phyloP scores from a whole-genome alignment of 2,888 invertebrate genomes.

The Cryptophagus acutangulus region DNA sequence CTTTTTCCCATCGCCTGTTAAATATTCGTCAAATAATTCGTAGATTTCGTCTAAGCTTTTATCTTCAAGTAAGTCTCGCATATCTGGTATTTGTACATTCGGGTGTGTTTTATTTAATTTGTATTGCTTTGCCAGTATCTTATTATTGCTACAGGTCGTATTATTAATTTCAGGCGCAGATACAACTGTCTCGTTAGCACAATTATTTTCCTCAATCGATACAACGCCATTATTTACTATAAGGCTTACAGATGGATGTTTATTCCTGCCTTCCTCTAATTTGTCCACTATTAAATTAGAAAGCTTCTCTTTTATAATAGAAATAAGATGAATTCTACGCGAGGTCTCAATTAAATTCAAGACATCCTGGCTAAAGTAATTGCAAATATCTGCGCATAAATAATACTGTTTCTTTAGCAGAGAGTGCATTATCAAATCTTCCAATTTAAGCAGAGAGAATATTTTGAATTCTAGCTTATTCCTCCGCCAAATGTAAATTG shows the following conservation, averaged over 20 bases:
- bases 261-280: constrained; percentile 35
- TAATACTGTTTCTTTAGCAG: constrained; percentile 58
- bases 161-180: constrained; percentile 23
- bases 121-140: constrained; percentile 39
- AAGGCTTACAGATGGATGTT: too few relatives aligned
- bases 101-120: constrained; percentile 42
- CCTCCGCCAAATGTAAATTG: constrained; percentile 63
- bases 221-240: constrained; percentile 56
- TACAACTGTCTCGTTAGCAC: constrained; percentile 19
- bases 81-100: constrained; percentile 38
- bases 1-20: constrained; percentile 27
- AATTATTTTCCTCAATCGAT: constrained; percentile 47
- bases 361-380: constrained; percentile 53
- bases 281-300: constrained; percentile 30
- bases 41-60: constrained; percentile 31
- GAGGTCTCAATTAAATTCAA: constrained; percentile 48
- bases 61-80: constrained; percentile 31
- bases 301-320: constrained; percentile 52
- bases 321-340: constrained; percentile 53
- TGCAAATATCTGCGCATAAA: constrained; percentile 58
- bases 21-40: constrained; percentile 32
- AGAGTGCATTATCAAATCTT: constrained; percentile 58
- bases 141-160: constrained; percentile 1
- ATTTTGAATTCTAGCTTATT: constrained; percentile 54
- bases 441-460: constrained; percentile 55